phyloP scores from a whole-genome alignment of 1,140 invertebrate species.

The Tetranychus urticae region DNA sequence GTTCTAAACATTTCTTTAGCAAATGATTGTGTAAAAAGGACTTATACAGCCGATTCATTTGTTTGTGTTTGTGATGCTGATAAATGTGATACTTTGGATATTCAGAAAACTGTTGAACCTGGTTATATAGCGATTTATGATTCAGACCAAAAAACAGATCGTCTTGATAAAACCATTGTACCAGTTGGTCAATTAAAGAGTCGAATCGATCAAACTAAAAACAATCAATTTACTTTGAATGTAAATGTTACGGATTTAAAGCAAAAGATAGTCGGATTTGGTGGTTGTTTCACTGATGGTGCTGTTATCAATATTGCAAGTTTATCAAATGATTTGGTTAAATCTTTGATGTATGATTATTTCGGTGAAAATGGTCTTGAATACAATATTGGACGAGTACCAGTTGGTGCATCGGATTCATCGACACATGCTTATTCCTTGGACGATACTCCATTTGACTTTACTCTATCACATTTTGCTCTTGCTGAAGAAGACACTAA shows the following conservation, averaged over 20 bases:
- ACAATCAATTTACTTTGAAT: background rate
- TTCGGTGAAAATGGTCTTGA: constrained; percentile 18
- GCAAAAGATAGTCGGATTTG: constrained; percentile 34
- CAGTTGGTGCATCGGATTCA: constrained; percentile 61
- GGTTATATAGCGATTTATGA: too few species aligned
- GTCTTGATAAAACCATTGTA: too few species aligned
- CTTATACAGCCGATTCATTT: too few species aligned
- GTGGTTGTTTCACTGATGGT: constrained; percentile 64
- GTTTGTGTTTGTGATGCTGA: too few species aligned
- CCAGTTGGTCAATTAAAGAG: too few species aligned
- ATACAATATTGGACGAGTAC: background rate
- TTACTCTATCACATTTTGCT: constrained; percentile 36
- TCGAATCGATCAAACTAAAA: too few species aligned
- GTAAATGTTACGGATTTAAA: background rate
- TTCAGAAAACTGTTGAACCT: too few species aligned
- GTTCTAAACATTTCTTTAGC: too few species aligned
- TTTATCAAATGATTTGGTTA: constrained; percentile 28
- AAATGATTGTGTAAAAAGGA: too few species aligned
- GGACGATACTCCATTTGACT: constrained; percentile 34
- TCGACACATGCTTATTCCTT: constrained; percentile 40
- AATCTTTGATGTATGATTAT: constrained; percentile 18
- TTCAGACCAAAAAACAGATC: too few species aligned
- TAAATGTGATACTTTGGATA: too few species aligned
- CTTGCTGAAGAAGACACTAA: constrained; percentile 36
- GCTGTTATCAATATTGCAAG: constrained; percentile 43